Base-by-base conservation (phyloP, 2,113 vertebrate genomes). In the Monopterus albus region DNA sequence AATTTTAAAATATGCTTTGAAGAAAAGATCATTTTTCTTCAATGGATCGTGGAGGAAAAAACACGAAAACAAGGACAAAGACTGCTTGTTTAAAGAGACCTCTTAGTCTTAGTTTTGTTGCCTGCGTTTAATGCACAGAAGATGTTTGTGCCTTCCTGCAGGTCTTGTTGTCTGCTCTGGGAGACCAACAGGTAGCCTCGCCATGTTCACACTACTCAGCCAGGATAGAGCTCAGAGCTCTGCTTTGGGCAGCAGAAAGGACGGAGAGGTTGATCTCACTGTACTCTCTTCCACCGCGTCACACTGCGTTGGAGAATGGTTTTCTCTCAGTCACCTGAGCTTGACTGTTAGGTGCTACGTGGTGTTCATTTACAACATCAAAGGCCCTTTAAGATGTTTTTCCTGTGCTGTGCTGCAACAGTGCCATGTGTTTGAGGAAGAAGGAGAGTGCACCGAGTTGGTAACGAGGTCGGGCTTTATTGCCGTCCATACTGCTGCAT, bases 181-280 rank as follows among this genome's bases (percentile, higher is more conserved):
- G 49, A 28, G 59, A 71, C 78, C 81, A 88, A 88, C 81, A 88
- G 77, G 87, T 89, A 86, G 69, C 53, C 55, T 53, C 57, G 11
- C 71, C 79, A 75, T 72, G 80, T 53, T 79, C 63, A 25, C 43
- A 69, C 62, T 64, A 69, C 60, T 89, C 71, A 82, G 68, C 45
- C 69, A 35, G 76, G 39, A 70, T 51, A 76, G 26, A 69, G 63
- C 67, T 60, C 49, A 38, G 51, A 40, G 47, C 40, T 7, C 55
- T 65, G 49, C 45, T 42, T 23, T 28, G 17, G 52, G 36, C 42
- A 42, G 46, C n/a, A 26, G 70, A 38, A 60, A 17, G 69, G 75
- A 69, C 2, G 61, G 64, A 64, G 68, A 58, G 73, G 64, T 56
- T 45, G 75, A 69, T 53, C 71, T 67, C 50, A 61, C 59, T 62